Base-by-base conservation (phyloP, 2,797 vertebrate species). In the Enteromius fasciolatus region DNA sequence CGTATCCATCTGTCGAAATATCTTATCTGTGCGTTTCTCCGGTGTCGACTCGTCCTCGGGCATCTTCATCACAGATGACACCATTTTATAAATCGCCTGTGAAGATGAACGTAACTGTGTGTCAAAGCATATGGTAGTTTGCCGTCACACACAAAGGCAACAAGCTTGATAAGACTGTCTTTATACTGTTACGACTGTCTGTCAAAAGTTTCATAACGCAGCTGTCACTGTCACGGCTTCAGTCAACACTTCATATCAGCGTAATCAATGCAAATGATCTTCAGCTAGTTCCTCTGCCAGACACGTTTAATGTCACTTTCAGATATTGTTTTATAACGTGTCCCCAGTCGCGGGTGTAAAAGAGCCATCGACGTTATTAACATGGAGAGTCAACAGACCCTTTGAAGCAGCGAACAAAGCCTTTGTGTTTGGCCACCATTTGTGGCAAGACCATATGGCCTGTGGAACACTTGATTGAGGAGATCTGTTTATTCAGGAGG, bases 51-150 rank as follows among this genome's bases (percentile, higher is more conserved):
- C 98, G 17, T 99, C 98, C 73, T 99, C 98, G 0, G 98, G 98
- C 98, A 99, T 99, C 93, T 98, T 99, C 97, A 99, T 99, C 92
- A 99, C 98, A 0, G 98, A 98, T 0, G 98, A 99, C 81, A 99
- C 98, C 98, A 99, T 99, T 93, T 99, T 99, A 93, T 99, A 99
- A 93, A 99, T 99, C 80, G 98, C 98, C 98, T 99, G 70, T 41
- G 20, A 64, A 74, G 48, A 76, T 31, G 0, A 54, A 61, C 9
- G 54, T 12, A 76, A 67, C 54, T 28, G 61, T 72, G 46, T 63
- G 23, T 82, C 46, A 76, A 67, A 81, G 11, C 78, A 80, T 73
- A 80, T 36, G 78, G 12, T 15, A 36, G 18, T 36, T 70, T 41
- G n/a, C n/a, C 0, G 8, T 59, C 52, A 76, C 14, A 59, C 59